Evolutionary conservation across 2,888 invertebrate genomes (phyloP), one percentile per base, ranked within the genome.

Genomic region (Papilio gigon): DNA sequence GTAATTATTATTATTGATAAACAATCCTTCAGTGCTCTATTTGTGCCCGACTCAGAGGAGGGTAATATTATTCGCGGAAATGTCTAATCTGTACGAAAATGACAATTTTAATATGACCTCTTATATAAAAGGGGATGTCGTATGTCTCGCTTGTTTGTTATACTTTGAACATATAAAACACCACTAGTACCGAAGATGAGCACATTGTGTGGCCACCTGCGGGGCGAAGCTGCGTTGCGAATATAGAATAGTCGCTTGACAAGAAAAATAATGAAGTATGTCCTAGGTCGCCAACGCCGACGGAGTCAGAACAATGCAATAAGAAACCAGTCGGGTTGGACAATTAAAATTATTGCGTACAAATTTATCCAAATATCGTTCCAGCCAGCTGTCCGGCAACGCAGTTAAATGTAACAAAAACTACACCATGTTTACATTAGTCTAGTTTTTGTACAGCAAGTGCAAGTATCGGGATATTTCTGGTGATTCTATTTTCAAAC

Each of bases 401-500:
- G 40, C 20, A 42, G 44, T 61, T 20, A 27, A 30, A 60, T 47
- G 27, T 27, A 44, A 53, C 9, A 56, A 56, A 56, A 56, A 56
- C 53, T 56, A n/a, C n/a, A n/a, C 30, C n/a, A 53, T 50, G 27
- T 56, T 53, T 2, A 30, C 53, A 56, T 27, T 56, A 30, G 9
- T 56, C 53, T 4, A 30, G 53, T 56, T 56, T 56, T 56, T 56
- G 30, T 30, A 37, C 25, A 11, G 56, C 17, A 22, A 40, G 30
- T 68, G 59, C 58, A 63, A 59, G 63, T 59, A 68, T 59, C 59
- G 27, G 25, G 40, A 68, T 65, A 60, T 68, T 68, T 64, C 59
- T 40, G 37, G 37, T 20, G 25, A 40, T 59, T 58, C 64, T 68
- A 60, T 63, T 63, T 68, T 58, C 58, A 47, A 35, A 63, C 63